Conservation (phyloP, 2,113 vertebrate genomes). For the Rutilus rutilus region DNA sequence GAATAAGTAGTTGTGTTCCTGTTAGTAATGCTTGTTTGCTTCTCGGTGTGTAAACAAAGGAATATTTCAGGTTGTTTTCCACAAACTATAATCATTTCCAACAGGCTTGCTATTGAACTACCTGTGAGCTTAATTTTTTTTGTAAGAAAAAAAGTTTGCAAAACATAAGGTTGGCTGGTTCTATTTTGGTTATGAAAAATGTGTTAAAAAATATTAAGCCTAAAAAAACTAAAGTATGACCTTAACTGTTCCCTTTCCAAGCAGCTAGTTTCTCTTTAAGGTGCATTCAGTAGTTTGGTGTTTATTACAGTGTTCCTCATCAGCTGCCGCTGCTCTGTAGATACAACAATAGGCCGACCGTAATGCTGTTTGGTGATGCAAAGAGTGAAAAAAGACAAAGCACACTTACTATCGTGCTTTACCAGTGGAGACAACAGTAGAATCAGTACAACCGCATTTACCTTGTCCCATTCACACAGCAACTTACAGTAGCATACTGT, state of each 20-base stretch:
- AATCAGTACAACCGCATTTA: too few species aligned
- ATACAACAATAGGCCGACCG: too few species aligned
- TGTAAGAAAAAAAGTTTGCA: neutral
- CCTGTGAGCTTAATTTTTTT: neutral
- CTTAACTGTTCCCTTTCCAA: neutral
- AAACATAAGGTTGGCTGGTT: neutral
- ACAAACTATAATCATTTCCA: neutral
- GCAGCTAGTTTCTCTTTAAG: neutral
- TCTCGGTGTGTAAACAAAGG: neutral
- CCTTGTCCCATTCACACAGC: too few species aligned
- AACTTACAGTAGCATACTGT: too few species aligned
- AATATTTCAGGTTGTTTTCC: neutral
- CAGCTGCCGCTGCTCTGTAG: too few species aligned
- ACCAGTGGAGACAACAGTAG: too few species aligned
- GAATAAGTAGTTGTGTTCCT: neutral
- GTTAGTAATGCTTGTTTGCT: conserved; percentile 7
- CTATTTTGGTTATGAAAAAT: neutral
- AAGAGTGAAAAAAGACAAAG: too few species aligned
- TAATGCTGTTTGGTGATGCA: too few species aligned
- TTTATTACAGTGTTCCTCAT: neutral
- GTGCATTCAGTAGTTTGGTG: neutral
- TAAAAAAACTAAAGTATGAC: too few species aligned
- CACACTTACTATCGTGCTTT: too few species aligned
- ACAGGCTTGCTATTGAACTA: neutral
- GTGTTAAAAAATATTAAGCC: too few species aligned